phyloP scores from a whole-genome alignment of 1,140 invertebrate genomes.

The Mizuhopecten yessoensis region DNA sequence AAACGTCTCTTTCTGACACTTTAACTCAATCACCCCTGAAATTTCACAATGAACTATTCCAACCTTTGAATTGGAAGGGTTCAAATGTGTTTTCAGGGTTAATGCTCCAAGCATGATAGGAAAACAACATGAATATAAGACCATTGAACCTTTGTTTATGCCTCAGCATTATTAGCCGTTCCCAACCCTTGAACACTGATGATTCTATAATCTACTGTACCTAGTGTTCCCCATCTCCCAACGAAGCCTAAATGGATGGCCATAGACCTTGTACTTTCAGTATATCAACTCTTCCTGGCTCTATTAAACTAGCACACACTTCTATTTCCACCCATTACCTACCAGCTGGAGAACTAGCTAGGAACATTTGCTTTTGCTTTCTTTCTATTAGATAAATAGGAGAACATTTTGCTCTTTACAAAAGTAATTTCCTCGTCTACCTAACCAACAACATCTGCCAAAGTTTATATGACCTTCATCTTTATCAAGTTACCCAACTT shows the following conservation, averaged over 20 bases:
- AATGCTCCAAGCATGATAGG: neutral
- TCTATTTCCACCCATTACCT: neutral
- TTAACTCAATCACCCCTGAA: no score
- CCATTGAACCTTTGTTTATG: constrained; percentile 15
- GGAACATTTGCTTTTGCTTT: neutral
- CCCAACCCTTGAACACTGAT: neutral
- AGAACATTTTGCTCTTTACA: neutral
- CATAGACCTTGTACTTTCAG: neutral
- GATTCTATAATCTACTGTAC: neutral
- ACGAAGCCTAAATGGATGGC: neutral
- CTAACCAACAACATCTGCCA: neutral
- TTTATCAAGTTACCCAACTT: neutral
- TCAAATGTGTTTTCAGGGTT: no score
- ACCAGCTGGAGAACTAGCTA: neutral
- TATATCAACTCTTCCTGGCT: neutral
- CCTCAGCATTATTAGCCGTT: neutral
- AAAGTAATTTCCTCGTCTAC: neutral
- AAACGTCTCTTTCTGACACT: constrained; percentile 18
- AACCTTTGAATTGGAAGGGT: no score
- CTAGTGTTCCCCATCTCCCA: neutral
- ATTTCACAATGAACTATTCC: no score
- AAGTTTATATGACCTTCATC: neutral
- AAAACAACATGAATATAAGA: constrained; percentile 14
- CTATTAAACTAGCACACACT: constrained; percentile 16
- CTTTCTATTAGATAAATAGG: neutral